A percentile compares a stretch with the other conserved stretches of the same genome.
phyloP scores from a whole-genome alignment of 2,888 invertebrate genomes.

The Pinctada fucata region DNA sequence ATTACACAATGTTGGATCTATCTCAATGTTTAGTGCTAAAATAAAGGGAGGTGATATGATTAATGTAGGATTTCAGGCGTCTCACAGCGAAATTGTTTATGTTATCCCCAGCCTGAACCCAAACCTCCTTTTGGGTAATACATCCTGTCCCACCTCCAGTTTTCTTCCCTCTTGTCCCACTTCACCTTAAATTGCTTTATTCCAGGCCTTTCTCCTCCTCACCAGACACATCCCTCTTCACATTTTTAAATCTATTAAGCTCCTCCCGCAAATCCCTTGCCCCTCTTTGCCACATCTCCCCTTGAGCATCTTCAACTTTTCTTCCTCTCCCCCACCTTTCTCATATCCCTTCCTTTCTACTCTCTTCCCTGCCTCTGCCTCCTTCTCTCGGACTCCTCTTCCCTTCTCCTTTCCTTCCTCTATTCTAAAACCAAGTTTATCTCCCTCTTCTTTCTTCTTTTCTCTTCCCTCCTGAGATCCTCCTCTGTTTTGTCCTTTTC shows the following conservation, averaged over 20 bases:
- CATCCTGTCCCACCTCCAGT: too few relatives aligned
- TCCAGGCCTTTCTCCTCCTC: background rate
- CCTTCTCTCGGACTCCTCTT: background rate
- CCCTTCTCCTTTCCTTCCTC: too few relatives aligned
- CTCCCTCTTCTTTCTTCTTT: background rate
- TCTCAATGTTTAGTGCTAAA: background rate
- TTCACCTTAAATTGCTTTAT: background rate
- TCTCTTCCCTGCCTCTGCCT: background rate
- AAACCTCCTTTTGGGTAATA: too few relatives aligned
- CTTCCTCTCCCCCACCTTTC: slow-evolving; percentile 3
- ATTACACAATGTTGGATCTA: too few relatives aligned
- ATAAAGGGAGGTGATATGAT: too few relatives aligned
- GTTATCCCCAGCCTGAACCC: too few relatives aligned
- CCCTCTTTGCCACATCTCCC: background rate
- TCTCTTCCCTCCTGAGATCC: slow-evolving; percentile 4
- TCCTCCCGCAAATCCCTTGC: background rate
- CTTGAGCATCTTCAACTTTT: background rate
- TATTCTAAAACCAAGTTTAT: background rate
- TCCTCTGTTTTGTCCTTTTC: background rate
- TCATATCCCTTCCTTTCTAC: background rate
- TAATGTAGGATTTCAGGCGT: too few relatives aligned
- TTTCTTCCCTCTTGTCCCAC: background rate
- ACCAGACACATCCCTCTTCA: background rate
- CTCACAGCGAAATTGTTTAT: too few relatives aligned
- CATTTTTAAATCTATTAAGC: background rate